phyloP scores from a whole-genome alignment of 2,888 invertebrate species.

The Eilema caniola region DNA sequence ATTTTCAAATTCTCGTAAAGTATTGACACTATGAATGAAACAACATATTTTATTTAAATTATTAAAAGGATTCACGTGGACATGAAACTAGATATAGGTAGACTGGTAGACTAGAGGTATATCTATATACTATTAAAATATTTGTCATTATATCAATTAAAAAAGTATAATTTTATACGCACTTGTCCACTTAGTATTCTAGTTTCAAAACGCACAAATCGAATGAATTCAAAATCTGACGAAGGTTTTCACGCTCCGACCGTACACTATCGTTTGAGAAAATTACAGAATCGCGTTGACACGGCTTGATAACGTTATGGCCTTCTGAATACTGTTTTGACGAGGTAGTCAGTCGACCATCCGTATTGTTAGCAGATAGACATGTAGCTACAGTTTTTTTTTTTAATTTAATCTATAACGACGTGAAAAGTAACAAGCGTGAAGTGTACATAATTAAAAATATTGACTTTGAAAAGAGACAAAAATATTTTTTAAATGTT shows the following conservation, averaged over 20 bases:
- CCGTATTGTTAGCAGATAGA: constrained; percentile 21
- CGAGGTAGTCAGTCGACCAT: constrained; percentile 15
- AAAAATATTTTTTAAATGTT: not conserved
- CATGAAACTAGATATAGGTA: too few relatives aligned
- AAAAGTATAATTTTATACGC: too few relatives aligned
- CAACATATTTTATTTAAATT: too few relatives aligned
- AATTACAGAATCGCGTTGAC: constrained; percentile 9
- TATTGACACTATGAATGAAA: too few relatives aligned
- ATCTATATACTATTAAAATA: too few relatives aligned
- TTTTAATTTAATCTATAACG: not conserved
- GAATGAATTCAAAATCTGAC: not conserved
- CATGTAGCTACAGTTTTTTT: not conserved
- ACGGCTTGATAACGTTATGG: constrained; percentile 18
- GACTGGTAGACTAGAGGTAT: too few relatives aligned
- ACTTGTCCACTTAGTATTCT: too few relatives aligned
- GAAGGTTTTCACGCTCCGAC: not conserved
- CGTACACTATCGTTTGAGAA: not conserved
- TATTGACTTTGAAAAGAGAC: not conserved
- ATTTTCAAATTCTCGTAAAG: too few relatives aligned
- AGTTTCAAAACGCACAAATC: too few relatives aligned
- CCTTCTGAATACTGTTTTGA: constrained; percentile 22
- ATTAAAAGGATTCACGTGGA: too few relatives aligned
- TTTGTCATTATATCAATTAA: too few relatives aligned
- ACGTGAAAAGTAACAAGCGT: constrained; percentile 3
- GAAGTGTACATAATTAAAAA: not conserved